Base-by-base conservation (phyloP, 2,888 invertebrate species). In the Lathronympha strigana region DNA sequence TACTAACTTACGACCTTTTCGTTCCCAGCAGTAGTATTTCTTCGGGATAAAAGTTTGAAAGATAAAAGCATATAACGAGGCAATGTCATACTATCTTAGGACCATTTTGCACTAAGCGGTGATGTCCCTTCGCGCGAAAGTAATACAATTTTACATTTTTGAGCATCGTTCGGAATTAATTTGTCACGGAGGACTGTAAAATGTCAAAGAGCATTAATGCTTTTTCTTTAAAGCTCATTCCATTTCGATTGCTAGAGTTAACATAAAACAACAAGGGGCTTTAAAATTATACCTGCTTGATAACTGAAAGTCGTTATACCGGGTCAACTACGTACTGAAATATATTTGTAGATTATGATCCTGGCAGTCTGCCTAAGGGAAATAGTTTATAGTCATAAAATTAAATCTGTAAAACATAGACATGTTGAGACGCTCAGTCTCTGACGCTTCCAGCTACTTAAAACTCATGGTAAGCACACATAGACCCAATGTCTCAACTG, bases 141-240 rank as follows among this genome's bases (percentile, higher is more conserved):
- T 49, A 55, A 63, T 54, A 36, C 36, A 63, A 63, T 55, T 49
- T 38, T 47, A 47, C 38, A 55, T 63, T 63, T 62, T 63, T 49
- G 38, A 28, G 21, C 28, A 43, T 47, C 47, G 54, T 54, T 62
- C 21, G n/a, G 33, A 53, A 61, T 61, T 61, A 61, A 61, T 61
- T 61, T 50, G 61, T 50, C 61, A 50, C 33, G 61, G 38, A 25
- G 33, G 49, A 38, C 17, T 47, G 38, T 21, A 51, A 51, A 51
- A 51, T 17, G 51, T 51, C 33, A 51, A 51, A 51, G 51, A 19
- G 21, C 21, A 51, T 36, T 51, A 51, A 51, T 51, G 21, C 33
- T 21, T n/a, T 21, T n/a, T 21, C 3, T 33, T 51, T 51, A 36
- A 51, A 21, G 19, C 51, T 21, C 21, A n/a, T 33, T 11, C 15